Evolutionary conservation across 2,113 vertebrate genomes (phyloP), one percentile per base, ranked within the genome.

Genomic region (Grus americana): DNA sequence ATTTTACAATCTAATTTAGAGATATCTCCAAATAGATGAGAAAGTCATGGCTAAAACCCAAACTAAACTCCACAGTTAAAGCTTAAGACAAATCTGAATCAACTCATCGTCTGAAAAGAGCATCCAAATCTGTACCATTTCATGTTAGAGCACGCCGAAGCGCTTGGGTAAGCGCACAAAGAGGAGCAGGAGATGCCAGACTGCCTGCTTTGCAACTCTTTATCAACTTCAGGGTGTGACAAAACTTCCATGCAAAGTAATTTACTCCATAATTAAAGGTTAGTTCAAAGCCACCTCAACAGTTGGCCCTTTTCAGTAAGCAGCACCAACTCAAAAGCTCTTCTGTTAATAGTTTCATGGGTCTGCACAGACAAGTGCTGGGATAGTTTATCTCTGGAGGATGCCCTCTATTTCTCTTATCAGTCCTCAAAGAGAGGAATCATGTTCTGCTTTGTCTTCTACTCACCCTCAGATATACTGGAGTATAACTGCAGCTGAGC

Each of bases 401-500:
- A 66, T 29, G 54, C 27, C 24, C 55, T 86, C 38, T 15, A 8
- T 19, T 23, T 67, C 40, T 79, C 22, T 47, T 49, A 52, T 12
- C 10, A 11, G 13, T 47, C 16, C 36, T 65, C 63, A 61, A 57
- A 91, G 32, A 52, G 11, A 70, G n/a, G 27, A 73, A 46, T 14
- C 18, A 22, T 5, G 11, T 17, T 42, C 62, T 72, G 57, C 59
- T 63, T 62, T 74, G 42, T 58, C 32, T 78, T 52, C 78, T 84
- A 5, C 73, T 62, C 0, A 0, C 47, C 49, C 36, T 75, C 49
- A 65, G 29, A 38, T 7, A 36, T 0, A 57, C 1, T 62, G 0
- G 0, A 26, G 32, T 6, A 61, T 0, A 73, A 42, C 61, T 22
- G 29, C 22, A 54, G n/a, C 36, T n/a, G 36, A 68, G 59, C 32